Evolutionary conservation across 2,888 invertebrate genomes (phyloP).

Genomic region (Augiades crinisus): DNA sequence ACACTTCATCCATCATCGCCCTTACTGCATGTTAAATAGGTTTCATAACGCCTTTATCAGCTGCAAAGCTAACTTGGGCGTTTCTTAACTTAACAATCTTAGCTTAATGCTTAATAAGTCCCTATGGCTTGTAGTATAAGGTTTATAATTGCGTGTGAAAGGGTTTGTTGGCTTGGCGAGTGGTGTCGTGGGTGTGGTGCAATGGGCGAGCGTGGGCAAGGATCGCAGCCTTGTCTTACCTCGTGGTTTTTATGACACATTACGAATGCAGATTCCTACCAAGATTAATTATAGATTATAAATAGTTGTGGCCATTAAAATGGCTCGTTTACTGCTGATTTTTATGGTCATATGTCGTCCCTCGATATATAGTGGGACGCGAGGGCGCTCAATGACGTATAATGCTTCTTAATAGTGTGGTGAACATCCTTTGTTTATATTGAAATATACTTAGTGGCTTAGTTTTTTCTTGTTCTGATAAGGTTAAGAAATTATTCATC

Average conservation of each 20-base stretch:
- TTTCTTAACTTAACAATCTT: constrained; percentile 42
- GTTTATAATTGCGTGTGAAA: constrained; percentile 19
- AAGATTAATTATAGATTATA: constrained; percentile 54
- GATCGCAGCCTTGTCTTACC: constrained; percentile 41
- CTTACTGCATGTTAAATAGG: constrained; percentile 29
- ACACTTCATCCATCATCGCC: constrained; percentile 22
- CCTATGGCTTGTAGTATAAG: constrained; percentile 22
- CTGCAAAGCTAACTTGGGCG: constrained; percentile 28
- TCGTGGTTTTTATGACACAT: constrained; percentile 33
- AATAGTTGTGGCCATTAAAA: constrained; percentile 43
- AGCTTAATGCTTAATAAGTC: constrained; percentile 31
- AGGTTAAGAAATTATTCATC: too few relatives aligned
- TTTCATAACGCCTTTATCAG: constrained; percentile 33
- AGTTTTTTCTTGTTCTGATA: too few relatives aligned
- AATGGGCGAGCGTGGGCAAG: constrained; percentile 61
- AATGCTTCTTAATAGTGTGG: background rate
- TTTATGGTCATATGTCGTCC: constrained; percentile 33
- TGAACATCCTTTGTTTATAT: background rate
- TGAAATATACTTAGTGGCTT: too few relatives aligned
- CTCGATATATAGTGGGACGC: constrained; percentile 12
- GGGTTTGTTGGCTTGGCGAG: constrained; percentile 17
- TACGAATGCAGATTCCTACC: constrained; percentile 48
- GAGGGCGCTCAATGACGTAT: constrained; percentile 2
- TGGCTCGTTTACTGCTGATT: constrained; percentile 31
- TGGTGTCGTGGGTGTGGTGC: constrained; percentile 54